A percentile compares a stretch with the other conserved stretches of the same genome.
Conservation (phyloP, 2,888 invertebrate genomes). For the Nipponacmea schrenckii region DNA sequence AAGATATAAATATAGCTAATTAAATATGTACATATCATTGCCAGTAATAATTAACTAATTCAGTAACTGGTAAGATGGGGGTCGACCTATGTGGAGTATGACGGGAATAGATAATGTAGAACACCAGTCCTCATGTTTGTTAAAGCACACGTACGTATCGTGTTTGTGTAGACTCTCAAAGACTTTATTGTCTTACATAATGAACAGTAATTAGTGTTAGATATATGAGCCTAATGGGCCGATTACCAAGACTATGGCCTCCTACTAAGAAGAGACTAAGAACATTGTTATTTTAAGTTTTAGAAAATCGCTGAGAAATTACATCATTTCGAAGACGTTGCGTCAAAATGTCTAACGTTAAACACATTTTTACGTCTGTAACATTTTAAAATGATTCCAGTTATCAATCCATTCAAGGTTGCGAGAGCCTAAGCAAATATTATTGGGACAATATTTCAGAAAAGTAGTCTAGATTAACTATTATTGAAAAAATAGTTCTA, state of each 20-base stretch:
- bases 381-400: too few species aligned
- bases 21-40: conserved; percentile 8
- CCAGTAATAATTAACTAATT: not conserved
- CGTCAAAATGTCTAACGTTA: not conserved
- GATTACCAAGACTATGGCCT: not conserved
- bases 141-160: too few species aligned
- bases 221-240: conserved; percentile 9
- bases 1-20: not conserved
- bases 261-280: not conserved
- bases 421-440: too few species aligned
- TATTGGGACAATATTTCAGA: too few species aligned
- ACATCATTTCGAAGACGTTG: not conserved
- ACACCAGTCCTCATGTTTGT: too few species aligned
- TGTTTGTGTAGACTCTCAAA: not conserved
- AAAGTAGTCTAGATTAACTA: too few species aligned
- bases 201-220: not conserved
- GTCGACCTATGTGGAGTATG: not conserved
- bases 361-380: not conserved
- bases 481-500: too few species aligned
- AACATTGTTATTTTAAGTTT: conserved; percentile 1
- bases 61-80: not conserved
- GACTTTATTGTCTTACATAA: conserved; percentile 11
- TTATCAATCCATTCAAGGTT: too few species aligned
- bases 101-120: too few species aligned
- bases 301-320: not conserved